Percentiles rank a stretch among this genome's conserved stretches.
phyloP scores from a whole-genome alignment of 2,113 vertebrate species.

The Clinocottus analis region DNA sequence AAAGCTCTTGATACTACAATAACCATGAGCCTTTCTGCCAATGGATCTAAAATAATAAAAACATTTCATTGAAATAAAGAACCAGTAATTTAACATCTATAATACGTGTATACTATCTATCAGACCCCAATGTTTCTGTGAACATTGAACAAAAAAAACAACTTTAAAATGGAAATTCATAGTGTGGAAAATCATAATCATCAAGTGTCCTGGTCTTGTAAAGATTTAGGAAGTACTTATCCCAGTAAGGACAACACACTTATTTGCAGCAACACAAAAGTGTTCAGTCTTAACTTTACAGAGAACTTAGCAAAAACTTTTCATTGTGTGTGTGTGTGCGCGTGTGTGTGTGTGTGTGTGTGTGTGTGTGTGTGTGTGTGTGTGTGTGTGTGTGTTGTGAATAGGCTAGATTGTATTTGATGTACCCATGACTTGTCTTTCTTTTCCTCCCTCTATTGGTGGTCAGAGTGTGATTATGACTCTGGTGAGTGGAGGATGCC shows the following conservation, averaged over 20 bases:
- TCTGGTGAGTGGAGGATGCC: conserved; percentile 82
- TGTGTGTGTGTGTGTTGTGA: conserved; percentile 39
- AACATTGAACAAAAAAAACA: neutral
- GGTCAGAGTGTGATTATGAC: conserved; percentile 84
- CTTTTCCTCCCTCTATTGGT: conserved; percentile 79
- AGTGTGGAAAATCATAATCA: neutral
- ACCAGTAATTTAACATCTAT: neutral
- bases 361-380: conserved; percentile 44
- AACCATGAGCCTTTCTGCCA: neutral
- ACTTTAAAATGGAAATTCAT: neutral
- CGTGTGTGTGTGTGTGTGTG: conserved; percentile 50
- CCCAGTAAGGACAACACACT: neutral
- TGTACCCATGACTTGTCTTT: conserved; percentile 79
- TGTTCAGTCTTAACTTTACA: neutral
- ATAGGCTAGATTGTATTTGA: conserved; percentile 56
- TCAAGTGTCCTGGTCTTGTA: neutral
- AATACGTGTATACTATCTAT: neutral
- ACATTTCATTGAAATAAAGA: neutral
- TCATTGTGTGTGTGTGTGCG: conserved; percentile 49
- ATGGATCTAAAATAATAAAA: neutral
- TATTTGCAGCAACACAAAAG: neutral
- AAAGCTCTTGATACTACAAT: too few relatives aligned
- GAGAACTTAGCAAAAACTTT: conserved; percentile 11
- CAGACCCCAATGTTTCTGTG: neutral
- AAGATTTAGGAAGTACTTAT: neutral